phyloP scores from a whole-genome alignment of 2,113 vertebrate genomes.

The Gorilla gorilla region DNA sequence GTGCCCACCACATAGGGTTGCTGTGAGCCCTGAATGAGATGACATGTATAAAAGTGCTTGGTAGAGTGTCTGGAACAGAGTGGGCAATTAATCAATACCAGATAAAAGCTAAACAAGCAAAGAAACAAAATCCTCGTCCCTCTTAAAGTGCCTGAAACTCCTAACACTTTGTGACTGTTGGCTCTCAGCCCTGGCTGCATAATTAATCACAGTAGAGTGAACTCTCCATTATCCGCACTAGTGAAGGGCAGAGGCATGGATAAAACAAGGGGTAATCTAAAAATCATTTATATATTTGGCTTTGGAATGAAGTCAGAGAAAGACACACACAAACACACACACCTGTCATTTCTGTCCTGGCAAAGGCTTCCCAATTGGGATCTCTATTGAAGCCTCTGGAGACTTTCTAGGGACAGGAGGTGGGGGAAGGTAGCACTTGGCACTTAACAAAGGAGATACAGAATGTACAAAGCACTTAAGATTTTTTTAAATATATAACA shows the following conservation, averaged over 20 bases:
- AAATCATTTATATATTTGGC: constrained; percentile 73
- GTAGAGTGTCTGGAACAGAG: background rate
- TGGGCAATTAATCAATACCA: background rate
- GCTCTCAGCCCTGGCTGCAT: constrained; percentile 59
- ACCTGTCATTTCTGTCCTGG: background rate
- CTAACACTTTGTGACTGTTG: constrained; percentile 23
- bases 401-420: background rate
- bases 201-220: constrained; percentile 76
- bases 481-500: background rate
- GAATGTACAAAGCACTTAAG: background rate
- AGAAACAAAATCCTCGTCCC: background rate
- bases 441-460: background rate
- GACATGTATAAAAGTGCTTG: background rate
- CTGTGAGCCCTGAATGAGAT: background rate
- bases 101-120: background rate
- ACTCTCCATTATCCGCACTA: constrained; percentile 77
- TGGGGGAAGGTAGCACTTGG: background rate
- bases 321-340: background rate
- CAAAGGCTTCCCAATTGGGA: background rate
- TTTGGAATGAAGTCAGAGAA: constrained; percentile 62
- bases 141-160: background rate
- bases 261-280: constrained; percentile 74
- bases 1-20: fast-evolving
- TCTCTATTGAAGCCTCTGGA: background rate
- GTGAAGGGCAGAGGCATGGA: constrained; percentile 73